Base-by-base conservation (phyloP, 2,888 invertebrate species). In the Orthosia incerta region DNA sequence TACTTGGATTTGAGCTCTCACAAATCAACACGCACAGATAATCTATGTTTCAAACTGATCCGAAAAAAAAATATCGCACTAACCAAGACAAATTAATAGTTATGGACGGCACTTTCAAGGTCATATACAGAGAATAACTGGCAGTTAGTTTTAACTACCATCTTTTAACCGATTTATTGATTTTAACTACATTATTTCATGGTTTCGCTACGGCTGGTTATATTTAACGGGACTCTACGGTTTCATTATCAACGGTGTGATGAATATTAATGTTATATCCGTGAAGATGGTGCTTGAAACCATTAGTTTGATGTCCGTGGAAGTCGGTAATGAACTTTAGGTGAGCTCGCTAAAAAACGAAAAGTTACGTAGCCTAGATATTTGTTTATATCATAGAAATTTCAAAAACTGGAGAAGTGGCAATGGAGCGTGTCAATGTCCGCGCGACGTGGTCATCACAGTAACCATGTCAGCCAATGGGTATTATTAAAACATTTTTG, bases 171-270 rank as follows among this genome's bases (percentile, higher is more conserved):
- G 59, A 80, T 69, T 63, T 65, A 82, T 78, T 70, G 60, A 57
- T 78, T 65, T 79, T 55, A 79, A 74, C 69, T 55, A 60, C 70
- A 65, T 79, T 79, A 65, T 81, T 83, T 79, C 70, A 81, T 65
- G 80, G 79, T 68, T 77, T 70, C 15, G 69, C 16, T 55, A 64
- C 55, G 74, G 67, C 45, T 78, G 16, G 66, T 83, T 74, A 62
- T 65, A 9, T 66, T 55, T 63, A 79, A 76, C 69, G 77, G 82
- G 62, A 56, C 45, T 55, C 23, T 15, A 67, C 55, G 55, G 51
- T 82, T 45, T 31, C 50, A 68, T 65, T 59, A 18, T 31, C 11
- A 48, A 55, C 53, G 65, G 50, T 75, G 39, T 64, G 46, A 65
- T 64, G 56, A 65, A 69, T 53, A 16, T 76, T 57, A 4, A 65